Base-by-base conservation (phyloP, 2,113 vertebrate genomes). In the Datnioides undecimradiatus region DNA sequence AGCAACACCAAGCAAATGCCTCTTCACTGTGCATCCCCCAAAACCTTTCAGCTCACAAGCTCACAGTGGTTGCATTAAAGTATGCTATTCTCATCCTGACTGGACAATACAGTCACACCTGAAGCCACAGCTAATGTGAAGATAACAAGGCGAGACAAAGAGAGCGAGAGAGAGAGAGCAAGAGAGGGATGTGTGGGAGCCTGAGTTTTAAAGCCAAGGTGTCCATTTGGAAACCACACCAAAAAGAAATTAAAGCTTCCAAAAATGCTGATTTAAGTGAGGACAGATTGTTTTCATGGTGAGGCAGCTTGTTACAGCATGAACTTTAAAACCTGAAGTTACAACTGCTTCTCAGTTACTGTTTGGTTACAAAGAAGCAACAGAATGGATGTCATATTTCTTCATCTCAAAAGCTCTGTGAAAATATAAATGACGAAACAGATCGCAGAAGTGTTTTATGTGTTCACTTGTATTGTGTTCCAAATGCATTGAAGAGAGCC, bases 111-210 rank as follows among this genome's bases (percentile, higher is more conserved):
- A 46, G 59, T 77, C 48, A 48, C 38, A 76, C 29, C 36, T 43
- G 25, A 34, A 25, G n/a, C n/a, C n/a, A n/a, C 27, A 64, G 58
- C 36, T 49, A 57, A 62, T 43, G 46, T 60, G 19, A 51, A 17
- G n/a, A 54, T 38, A 59, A 65, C 34, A 34, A 76, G 25, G 45
- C 65, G n/a, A n/a, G n/a, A n/a, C n/a, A n/a, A n/a, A n/a, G n/a
- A n/a, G n/a, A n/a, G n/a, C n/a, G n/a, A n/a, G n/a, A n/a, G n/a
- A n/a, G n/a, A n/a, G n/a, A n/a, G n/a, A n/a, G n/a, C n/a, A 27
- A 41, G 63, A 29, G 33, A 76, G n/a, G 43, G 66, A 48, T 83
- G 69, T 69, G 78, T 85, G 60, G 76, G 79, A 80, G 68, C 6
- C 48, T 9, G 52, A 48, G 38, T 58, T 65, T 79, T 27, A 83